Conservation (phyloP, 1,140 invertebrate species). For the Odontomachus brunneus region DNA sequence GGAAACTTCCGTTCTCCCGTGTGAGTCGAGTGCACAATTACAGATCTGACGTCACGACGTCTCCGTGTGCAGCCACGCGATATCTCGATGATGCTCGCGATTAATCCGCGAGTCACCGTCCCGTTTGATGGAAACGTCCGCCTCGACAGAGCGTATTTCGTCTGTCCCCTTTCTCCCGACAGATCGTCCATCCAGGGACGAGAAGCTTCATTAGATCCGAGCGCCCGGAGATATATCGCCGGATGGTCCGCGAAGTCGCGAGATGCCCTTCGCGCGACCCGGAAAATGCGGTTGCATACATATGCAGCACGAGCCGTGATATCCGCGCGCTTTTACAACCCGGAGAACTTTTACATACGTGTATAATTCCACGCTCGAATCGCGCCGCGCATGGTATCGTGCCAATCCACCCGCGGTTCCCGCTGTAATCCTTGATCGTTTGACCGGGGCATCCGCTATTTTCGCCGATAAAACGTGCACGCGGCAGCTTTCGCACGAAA, state of each 20-base stretch:
- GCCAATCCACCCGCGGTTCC: slow-evolving; percentile 52
- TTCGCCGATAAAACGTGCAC: slow-evolving; percentile 41
- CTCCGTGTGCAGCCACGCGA: neutral
- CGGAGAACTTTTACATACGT: slow-evolving; percentile 52
- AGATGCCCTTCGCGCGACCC: slow-evolving; percentile 62
- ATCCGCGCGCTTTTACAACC: slow-evolving; percentile 62
- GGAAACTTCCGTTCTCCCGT: neutral
- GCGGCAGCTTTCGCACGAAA: slow-evolving; percentile 43
- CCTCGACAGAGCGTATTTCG: neutral
- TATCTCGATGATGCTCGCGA: neutral
- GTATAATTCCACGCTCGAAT: slow-evolving; percentile 64
- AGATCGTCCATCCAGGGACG: neutral
- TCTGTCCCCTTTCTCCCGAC: neutral
- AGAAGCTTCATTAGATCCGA: neutral
- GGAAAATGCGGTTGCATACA: slow-evolving; percentile 65
- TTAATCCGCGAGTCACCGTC: too few species aligned
- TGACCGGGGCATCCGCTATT: slow-evolving; percentile 57
- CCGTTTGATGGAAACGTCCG: neutral
- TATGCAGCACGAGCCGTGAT: slow-evolving; percentile 62
- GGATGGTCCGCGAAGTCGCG: slow-evolving; percentile 48
- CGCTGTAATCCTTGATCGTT: slow-evolving; percentile 58
- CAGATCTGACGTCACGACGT: too few species aligned
- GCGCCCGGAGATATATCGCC: slow-evolving; percentile 33
- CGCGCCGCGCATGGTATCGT: slow-evolving; percentile 19
- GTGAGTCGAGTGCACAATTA: too few species aligned